Conservation (phyloP, 92 coral and sea anemone genomes). For the Siderastrea siderea region DNA sequence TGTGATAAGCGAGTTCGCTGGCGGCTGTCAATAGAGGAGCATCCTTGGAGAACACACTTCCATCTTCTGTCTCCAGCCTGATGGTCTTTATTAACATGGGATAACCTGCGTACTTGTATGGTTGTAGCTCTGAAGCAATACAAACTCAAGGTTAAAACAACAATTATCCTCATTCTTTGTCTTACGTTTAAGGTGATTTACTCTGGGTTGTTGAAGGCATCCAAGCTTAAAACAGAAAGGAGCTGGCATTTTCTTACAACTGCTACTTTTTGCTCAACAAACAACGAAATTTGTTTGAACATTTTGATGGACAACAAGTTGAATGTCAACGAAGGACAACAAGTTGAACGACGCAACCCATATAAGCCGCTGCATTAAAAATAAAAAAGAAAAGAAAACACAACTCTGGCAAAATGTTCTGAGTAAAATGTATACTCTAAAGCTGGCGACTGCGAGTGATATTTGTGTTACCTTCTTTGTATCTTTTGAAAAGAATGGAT, state of each 20-base stretch:
- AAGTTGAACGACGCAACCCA: no score
- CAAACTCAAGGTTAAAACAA: not conserved
- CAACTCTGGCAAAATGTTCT: no score
- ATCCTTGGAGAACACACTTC: slow-evolving; percentile 80
- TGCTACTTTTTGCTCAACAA: no score
- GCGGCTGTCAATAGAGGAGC: slow-evolving; percentile 95
- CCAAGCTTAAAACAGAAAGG: no score
- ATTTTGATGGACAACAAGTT: no score
- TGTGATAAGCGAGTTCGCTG: slow-evolving; percentile 95
- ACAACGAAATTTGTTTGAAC: no score
- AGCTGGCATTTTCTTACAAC: no score
- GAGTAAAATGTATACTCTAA: no score
- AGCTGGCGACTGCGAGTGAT: not conserved
- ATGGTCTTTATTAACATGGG: slow-evolving; percentile 99
- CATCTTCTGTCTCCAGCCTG: slow-evolving; percentile 86
- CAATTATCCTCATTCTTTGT: not conserved
- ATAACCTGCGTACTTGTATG: slow-evolving; percentile 99
- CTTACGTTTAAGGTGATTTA: not conserved
- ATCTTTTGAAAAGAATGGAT: slow-evolving; percentile 92
- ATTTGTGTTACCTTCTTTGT: slow-evolving; percentile 82
- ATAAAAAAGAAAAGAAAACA: no score
- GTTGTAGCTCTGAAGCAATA: slow-evolving; percentile 81
- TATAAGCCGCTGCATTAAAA: no score
- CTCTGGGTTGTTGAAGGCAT: not conserved
- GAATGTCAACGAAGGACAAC: no score